Evolutionary conservation across 1,140 invertebrate species (phyloP).

Genomic region (Pentalonia nigronervosa): DNA sequence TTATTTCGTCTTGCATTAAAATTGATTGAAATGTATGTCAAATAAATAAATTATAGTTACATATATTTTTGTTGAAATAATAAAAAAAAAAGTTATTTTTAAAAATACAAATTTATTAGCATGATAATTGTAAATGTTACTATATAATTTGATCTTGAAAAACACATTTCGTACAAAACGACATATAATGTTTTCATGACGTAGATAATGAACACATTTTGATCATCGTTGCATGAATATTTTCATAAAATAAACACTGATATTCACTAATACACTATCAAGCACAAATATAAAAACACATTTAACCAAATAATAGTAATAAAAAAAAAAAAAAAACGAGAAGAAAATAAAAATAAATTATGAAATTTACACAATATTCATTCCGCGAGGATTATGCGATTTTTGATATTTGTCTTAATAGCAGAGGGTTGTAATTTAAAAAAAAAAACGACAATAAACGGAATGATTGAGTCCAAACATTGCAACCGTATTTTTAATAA

Average conservation of each 20-base stretch:
- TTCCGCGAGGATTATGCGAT: neutral
- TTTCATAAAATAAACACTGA: neutral
- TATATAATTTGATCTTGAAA: neutral
- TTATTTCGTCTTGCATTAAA: neutral
- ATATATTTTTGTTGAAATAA: neutral
- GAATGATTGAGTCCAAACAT: neutral
- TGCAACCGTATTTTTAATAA: neutral
- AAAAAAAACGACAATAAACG: neutral
- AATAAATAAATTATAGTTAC: neutral
- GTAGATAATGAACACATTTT: neutral
- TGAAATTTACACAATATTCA: neutral
- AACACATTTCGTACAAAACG: neutral
- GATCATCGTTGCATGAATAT: neutral
- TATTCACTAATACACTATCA: neutral
- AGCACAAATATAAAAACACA: neutral
- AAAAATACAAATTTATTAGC: neutral
- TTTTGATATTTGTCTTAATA: neutral
- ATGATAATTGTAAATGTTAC: neutral
- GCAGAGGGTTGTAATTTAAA: neutral
- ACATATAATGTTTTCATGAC: neutral
- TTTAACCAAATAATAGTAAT: neutral
- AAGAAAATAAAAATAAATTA: neutral
- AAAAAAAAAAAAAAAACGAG: neutral
- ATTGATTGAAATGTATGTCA: neutral
- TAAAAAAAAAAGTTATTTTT: neutral